These are phyloP conservation scores for Aulostomus chinensis DNA, from an alignment of 2,797 vertebrate genomes.

Conservation along the genomic window DNA sequence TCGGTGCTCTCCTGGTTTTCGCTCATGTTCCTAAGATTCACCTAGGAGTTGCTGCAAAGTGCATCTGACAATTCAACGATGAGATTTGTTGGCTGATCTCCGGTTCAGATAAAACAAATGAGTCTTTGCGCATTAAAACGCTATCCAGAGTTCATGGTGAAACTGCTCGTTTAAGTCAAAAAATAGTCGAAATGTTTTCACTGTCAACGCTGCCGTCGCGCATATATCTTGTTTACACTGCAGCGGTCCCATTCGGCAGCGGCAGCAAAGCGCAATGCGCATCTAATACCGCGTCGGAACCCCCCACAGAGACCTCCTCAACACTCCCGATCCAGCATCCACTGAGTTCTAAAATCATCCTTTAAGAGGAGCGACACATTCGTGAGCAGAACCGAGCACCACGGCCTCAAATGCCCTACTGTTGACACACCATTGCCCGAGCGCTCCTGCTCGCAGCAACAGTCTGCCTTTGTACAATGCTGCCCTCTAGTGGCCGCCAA, in stretches of 20 bases:
- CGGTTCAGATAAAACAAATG: too few relatives aligned
- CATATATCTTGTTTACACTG: conserved; percentile 60
- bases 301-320: neutral
- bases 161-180: neutral
- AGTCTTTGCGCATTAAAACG: neutral
- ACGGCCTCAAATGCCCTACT: neutral
- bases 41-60: conserved; percentile 11
- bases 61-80: conserved; percentile 22
- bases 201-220: conserved; percentile 29
- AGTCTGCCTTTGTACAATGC: conserved; percentile 32
- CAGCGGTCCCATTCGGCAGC: conserved; percentile 47
- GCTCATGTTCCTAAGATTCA: conserved; percentile 55
- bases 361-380: neutral
- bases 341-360: neutral
- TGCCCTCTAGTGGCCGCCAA: conserved; percentile 64
- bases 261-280: conserved; percentile 64
- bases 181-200: neutral
- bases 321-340: neutral
- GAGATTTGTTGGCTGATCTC: neutral
- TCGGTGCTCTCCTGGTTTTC: conserved; percentile 51
- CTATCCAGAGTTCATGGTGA: neutral
- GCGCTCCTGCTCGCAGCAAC: conserved; percentile 3
- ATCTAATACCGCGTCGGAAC: conserved; percentile 17
- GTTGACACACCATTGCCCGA: neutral
- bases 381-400: too few relatives aligned